Evolutionary conservation across 2,888 invertebrate genomes (phyloP), one percentile per base, ranked within the genome.

Genomic region (Campoplex nolae): DNA sequence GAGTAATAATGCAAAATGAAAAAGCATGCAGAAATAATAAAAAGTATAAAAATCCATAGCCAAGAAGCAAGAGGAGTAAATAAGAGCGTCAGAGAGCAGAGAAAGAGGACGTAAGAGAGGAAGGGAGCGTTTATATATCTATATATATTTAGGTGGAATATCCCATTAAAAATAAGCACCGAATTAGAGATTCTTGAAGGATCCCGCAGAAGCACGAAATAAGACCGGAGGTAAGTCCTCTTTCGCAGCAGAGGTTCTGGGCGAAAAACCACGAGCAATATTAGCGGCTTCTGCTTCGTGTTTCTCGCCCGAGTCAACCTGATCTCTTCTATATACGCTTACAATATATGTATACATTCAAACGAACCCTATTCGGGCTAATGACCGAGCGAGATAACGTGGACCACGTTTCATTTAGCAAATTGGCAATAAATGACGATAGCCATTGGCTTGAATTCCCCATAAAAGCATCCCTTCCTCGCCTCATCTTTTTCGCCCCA

Each of bases 391-490:
- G 92, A 89, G 88, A 92, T 88, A 92, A 90, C 91, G 92, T 90
- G 90, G 90, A 91, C 92, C 91, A 91, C 93, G 93, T 93, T 94
- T 93, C 93, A 94, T 94, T 94, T 93, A 93, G 93, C 93, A 94
- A 94, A 94, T 94, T 94, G 94, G 92, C 93, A 93, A 94, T 94
- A 94, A 94, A 94, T 93, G 92, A 90, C 92, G 91, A 93, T 93
- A 92, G 93, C 91, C 92, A 93, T 93, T 91, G 91, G 90, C 80
- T 78, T 83, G 83, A 89, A 89, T 89, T 90, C 89, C 90, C 91
- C 89, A 90, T 90, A 90, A 92, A 92, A 88, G 90, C 89, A 42
- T 45, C 68, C 23, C 77, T 77, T 65, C 82, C 75, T 65, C 62
- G 28, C 16, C 58, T 67, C 42, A 73, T 35, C 48, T 42, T 18